Conservation (phyloP, 2,888 invertebrate species). For the Microchrysa polita region DNA sequence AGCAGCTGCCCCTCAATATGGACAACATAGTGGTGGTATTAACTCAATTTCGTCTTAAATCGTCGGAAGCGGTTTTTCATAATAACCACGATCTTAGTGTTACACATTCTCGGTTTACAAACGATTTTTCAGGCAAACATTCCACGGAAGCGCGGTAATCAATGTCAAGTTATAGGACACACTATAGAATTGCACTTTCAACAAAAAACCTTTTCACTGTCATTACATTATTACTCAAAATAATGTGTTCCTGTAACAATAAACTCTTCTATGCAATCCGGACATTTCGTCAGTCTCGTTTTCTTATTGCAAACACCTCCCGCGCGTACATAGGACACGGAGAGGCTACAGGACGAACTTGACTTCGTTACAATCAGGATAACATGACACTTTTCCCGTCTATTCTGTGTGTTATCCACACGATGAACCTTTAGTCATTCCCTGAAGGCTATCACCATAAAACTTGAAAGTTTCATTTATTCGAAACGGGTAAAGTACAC, state of each 20-base stretch:
- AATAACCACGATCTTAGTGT: no score
- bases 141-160: no score
- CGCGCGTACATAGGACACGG: no score
- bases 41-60: no score
- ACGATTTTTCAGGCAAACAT: no score
- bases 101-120: no score
- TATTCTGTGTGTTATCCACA: conserved; percentile 1
- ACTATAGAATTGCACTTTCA: no score
- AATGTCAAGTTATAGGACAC: no score
- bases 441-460: conserved; percentile 37
- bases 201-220: background rate
- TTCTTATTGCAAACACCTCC: background rate
- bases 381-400: conserved; percentile 19
- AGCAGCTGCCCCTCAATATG: no score
- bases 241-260: conserved; percentile 15
- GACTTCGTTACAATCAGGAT: conserved; percentile 9
- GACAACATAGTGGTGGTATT: no score
- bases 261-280: background rate
- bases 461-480: conserved; percentile 42
- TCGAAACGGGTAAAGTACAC: conserved; percentile 33
- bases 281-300: background rate
- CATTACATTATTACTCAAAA: conserved; percentile 22
- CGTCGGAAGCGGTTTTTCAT: no score
- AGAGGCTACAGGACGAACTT: no score
- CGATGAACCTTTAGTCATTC: conserved; percentile 18